Evolutionary conservation across 2,888 invertebrate species (phyloP), one percentile per base, ranked within the genome.

Genomic region (Oscheius myriophilus): DNA sequence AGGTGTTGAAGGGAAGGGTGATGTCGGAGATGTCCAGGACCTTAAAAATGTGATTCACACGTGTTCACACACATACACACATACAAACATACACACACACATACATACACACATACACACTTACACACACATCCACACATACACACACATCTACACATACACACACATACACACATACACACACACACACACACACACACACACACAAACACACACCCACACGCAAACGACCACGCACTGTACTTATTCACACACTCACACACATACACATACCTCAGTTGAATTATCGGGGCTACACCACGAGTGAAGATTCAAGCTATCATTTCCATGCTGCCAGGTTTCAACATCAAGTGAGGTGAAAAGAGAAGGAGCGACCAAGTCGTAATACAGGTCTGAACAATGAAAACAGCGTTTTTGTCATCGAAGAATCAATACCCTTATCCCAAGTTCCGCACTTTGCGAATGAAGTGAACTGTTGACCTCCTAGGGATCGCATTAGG

Each of bases 361-460:
- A 63, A 94, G 86, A n/a, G 90, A 88, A 1, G 92, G 91, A 0
- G 93, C 93, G 1, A 95, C 91, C 84, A 92, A 89, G 62, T 93
- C 92, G 66, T 91, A 91, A 87, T 95, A 95, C 33, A 95, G 88
- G 82, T 94, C 95, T 86, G 57, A 25, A 79, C 58, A 16, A 39
- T n/a, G 16, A 39, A n/a, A n/a, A n/a, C n/a, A n/a, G n/a, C n/a
- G n/a, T n/a, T n/a, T n/a, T n/a, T n/a, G n/a, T n/a, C n/a, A n/a
- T 18, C 51, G 11, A 11, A 51, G 12, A 12, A 26, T 14, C 21
- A 72, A n/a, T 82, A 90, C 90, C 90, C 87, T 92, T 91, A 52
- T 90, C 89, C 88, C 92, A 95, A 82, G 91, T 90, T 0, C 90
- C 90, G 69, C 91, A 91, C 88, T 96, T 96, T 0, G 94, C 94